Evolutionary conservation across 1,140 invertebrate species (phyloP).

Genomic region (Calliopsis andreniformis): DNA sequence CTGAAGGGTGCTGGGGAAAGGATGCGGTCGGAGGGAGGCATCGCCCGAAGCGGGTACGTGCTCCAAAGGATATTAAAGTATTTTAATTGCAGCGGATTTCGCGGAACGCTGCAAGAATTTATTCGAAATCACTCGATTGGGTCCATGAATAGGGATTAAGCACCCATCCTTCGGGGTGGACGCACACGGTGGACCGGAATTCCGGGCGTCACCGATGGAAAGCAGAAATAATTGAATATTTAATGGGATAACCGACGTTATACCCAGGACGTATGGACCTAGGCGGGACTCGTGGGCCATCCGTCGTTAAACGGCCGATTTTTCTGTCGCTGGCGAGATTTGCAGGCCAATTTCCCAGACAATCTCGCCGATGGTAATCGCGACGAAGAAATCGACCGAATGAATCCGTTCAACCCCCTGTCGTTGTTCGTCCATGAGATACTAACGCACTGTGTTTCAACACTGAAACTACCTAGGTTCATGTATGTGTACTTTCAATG

Average conservation of each 20-base stretch:
- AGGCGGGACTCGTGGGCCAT: slow-evolving; percentile 19
- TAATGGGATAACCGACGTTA: slow-evolving; percentile 63
- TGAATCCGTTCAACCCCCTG: slow-evolving; percentile 26
- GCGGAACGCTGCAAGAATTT: slow-evolving; percentile 66
- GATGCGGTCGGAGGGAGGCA: slow-evolving; percentile 45
- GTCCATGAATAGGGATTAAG: slow-evolving; percentile 71
- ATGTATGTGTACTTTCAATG: no score
- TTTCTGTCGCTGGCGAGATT: slow-evolving; percentile 49
- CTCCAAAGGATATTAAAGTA: slow-evolving; percentile 70
- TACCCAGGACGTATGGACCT: slow-evolving; percentile 8
- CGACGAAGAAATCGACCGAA: slow-evolving; percentile 28
- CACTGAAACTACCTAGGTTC: no score
- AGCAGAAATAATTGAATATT: slow-evolving; percentile 71
- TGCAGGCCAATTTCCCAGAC: slow-evolving; percentile 46
- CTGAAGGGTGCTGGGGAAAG: neutral
- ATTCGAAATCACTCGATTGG: slow-evolving; percentile 70
- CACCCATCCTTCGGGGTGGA: neutral
- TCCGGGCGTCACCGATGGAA: slow-evolving; percentile 52
- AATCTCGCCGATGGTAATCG: slow-evolving; percentile 41
- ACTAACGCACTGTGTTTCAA: neutral
- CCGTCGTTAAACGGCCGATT: slow-evolving; percentile 49
- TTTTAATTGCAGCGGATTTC: slow-evolving; percentile 71
- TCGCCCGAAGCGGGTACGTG: slow-evolving; percentile 64
- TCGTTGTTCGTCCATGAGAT: neutral
- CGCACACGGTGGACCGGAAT: slow-evolving; percentile 36